Base-by-base conservation (phyloP, 1,140 invertebrate genomes). In the Thereuonema tuberculata region DNA sequence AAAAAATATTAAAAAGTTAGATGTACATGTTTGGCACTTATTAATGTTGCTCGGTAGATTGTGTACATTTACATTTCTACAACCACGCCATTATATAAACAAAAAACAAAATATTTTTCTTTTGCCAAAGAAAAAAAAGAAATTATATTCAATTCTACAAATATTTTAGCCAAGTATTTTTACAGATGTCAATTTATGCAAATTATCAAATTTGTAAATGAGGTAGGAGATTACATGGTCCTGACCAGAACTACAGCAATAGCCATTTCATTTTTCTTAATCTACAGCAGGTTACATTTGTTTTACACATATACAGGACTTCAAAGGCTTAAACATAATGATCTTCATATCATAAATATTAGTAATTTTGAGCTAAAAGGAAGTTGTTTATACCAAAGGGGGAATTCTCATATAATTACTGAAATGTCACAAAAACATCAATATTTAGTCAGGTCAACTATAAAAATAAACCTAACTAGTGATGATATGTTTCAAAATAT, bases 151-250 rank as follows among this genome's bases (percentile, higher is more conserved):
- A n/a, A n/a, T n/a, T n/a, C n/a, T n/a, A n/a, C n/a, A n/a, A n/a
- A n/a, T n/a, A n/a, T n/a, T n/a, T n/a, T n/a, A n/a, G n/a, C n/a
- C n/a, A n/a, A n/a, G n/a, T n/a, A n/a, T n/a, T n/a, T n/a, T n/a
- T n/a, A n/a, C n/a, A n/a, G n/a, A n/a, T n/a, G n/a, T n/a, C n/a
- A n/a, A n/a, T n/a, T n/a, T n/a, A n/a, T n/a, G n/a, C n/a, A n/a
- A n/a, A n/a, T n/a, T n/a, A n/a, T n/a, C n/a, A n/a, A n/a, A n/a
- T 29, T 55, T 55, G 24, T 21, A 14, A 55, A 14, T 55, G 53
- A 55, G 53, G 53, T 55, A 55, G 53, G 48, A n/a, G n/a, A 21
- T 55, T 55, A 55, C 53, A 55, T 55, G 53, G 53, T 55, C 53
- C 53, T 55, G 53, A 55, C 53, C 53, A 55, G 53, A 55, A 24